These are phyloP conservation scores for Crotophaga sulcirostris DNA, from an alignment of 2,113 vertebrate genomes.

Conservation along the genomic window DNA sequence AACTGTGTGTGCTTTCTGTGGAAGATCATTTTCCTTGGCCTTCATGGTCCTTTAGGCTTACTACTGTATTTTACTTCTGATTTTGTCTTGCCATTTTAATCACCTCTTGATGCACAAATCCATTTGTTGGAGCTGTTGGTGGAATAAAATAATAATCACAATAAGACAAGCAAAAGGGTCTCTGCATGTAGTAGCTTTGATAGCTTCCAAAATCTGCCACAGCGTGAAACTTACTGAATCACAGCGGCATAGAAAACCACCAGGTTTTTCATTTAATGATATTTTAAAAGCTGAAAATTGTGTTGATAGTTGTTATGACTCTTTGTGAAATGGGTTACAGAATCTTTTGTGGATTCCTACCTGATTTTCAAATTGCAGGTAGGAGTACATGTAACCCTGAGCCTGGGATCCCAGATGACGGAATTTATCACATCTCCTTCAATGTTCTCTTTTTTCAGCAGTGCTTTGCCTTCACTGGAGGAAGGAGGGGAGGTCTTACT, in stretches of 20 bases:
- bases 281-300: background rate
- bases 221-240: background rate
- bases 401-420: background rate
- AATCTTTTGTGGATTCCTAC: background rate
- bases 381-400: background rate
- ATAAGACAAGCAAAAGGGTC: background rate
- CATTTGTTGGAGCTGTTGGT: background rate
- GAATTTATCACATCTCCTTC: background rate
- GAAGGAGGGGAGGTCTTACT: background rate
- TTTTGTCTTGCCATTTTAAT: background rate
- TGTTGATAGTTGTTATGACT: background rate
- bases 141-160: background rate
- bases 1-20: no score
- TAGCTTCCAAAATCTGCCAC: background rate
- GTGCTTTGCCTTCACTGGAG: background rate
- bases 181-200: background rate
- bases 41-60: background rate
- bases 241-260: background rate
- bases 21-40: background rate
- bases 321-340: background rate
- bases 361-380: background rate
- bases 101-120: background rate
- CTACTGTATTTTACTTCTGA: background rate
- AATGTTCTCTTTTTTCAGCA: background rate
- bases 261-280: background rate